These are phyloP conservation scores for Nesogale talazaci DNA, from an alignment of 2,113 vertebrate species.

Conservation along the genomic window DNA sequence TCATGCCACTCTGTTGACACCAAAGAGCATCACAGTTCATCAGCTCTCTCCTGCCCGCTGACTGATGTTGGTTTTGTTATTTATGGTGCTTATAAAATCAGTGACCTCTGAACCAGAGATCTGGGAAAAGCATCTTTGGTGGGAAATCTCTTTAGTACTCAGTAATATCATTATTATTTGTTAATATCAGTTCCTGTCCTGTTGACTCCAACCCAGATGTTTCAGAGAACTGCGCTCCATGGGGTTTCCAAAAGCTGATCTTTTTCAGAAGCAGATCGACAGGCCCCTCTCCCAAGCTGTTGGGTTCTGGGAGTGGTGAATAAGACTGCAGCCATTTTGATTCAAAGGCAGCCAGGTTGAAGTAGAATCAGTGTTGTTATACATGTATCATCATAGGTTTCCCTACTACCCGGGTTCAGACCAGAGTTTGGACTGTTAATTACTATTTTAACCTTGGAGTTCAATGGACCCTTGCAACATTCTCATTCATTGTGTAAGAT, in stretches of 20 bases:
- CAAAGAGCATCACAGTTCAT: constrained; percentile 56
- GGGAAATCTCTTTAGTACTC: neutral
- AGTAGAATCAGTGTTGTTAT: no score
- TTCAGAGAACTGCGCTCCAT: neutral
- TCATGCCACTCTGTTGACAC: constrained; percentile 30
- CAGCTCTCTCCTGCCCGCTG: constrained; percentile 2
- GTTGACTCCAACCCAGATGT: neutral
- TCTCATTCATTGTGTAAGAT: no score
- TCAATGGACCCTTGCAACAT: no score
- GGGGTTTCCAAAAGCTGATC: neutral
- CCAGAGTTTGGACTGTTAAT: no score
- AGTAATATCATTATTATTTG: no score
- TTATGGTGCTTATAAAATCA: constrained; percentile 3
- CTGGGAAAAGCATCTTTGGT: neutral
- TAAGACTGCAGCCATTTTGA: no score
- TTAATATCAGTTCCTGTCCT: neutral
- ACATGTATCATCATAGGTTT: no score
- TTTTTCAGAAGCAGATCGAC: neutral
- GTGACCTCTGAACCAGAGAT: neutral
- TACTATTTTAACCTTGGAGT: no score
- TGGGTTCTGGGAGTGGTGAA: no score
- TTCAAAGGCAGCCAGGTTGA: no score
- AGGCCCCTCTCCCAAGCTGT: neutral
- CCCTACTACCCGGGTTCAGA: no score
- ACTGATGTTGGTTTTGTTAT: constrained; percentile 27